Evolutionary conservation across 1,140 invertebrate species (phyloP), one percentile per base, ranked within the genome.

Genomic region (Psix sp.): DNA sequence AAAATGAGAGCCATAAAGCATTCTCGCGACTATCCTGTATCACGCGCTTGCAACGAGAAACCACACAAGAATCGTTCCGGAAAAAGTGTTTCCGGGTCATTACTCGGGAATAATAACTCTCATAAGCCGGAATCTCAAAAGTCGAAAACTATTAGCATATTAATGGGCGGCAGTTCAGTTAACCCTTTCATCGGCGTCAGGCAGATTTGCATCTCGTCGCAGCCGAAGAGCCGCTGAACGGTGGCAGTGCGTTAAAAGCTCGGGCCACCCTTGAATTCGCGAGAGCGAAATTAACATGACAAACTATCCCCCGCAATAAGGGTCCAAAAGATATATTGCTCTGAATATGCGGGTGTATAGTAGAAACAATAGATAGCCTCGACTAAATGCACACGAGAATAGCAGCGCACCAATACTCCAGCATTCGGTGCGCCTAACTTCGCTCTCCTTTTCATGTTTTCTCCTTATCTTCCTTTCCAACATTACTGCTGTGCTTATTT

Each of bases 61-160:
- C 73, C 76, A 59, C 70, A 76, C 51, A 57, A 77, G 74, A 84
- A 85, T 81, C 84, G 84, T 87, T 80, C 82, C 85, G 85, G 85
- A 87, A 87, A 86, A 86, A 87, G 81, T 80, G 76, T 86, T 87
- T 84, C 80, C 83, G 84, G 85, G 85, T 87, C 86, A 87, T 87
- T 87, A 87, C 82, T 74, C 80, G 62, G 46, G 72, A 73, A 86
- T 86, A 86, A 87, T 86, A 84, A 84, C 83, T 84, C 81, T 85
- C 84, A 82, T 84, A 85, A 83, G 84, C 81, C 74, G 80, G 82
- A 85, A 85, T 86, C 84, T 81, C 76, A 80, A 87, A 84, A 86
- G 84, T 87, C 83, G 83, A 82, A 84, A 86, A 85, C 86, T 87
- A 87, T 87, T 87, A 87, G 85, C 86, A 87, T 87, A 87, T 87